Conservation (phyloP, 1,140 invertebrate genomes). For the Laupala kohalensis region DNA sequence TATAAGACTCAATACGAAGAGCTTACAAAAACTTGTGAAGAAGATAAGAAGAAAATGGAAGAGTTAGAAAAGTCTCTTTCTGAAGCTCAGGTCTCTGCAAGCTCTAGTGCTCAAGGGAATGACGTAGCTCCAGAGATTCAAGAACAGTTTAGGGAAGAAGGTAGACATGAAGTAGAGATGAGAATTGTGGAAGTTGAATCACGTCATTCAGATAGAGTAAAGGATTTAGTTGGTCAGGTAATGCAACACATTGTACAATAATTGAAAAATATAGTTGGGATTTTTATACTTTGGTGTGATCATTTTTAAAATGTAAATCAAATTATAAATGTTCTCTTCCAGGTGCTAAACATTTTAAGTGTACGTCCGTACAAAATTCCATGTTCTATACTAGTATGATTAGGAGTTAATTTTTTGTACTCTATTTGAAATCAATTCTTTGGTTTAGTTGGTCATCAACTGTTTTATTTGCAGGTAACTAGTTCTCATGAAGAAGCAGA, state of each 20-base stretch:
- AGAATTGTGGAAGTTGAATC: conserved; percentile 12
- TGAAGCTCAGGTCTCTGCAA: conserved; percentile 28
- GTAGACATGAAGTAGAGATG: conserved; percentile 33
- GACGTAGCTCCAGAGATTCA: conserved; percentile 27
- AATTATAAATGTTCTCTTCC: too few species aligned
- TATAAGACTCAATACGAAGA: conserved; percentile 81
- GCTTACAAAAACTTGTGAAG: conserved; percentile 44
- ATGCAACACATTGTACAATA: too few species aligned
- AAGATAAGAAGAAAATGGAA: conserved; percentile 41
- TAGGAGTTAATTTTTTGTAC: too few species aligned
- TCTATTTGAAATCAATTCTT: too few species aligned
- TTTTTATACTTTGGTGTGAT: neutral
- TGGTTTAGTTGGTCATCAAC: too few species aligned
- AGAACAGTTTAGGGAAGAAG: conserved; percentile 34
- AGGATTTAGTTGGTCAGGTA: conserved; percentile 40
- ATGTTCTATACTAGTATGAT: too few species aligned
- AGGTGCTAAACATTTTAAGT: too few species aligned
- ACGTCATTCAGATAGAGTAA: conserved; percentile 24
- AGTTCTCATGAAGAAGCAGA: conserved; percentile 46
- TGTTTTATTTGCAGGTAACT: conserved; percentile 29
- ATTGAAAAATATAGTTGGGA: neutral
- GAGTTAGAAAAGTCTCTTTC: conserved; percentile 29
- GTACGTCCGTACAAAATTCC: too few species aligned
- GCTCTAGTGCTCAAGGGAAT: conserved; percentile 28
- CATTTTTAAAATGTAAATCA: too few species aligned